Percentiles rank a stretch among this genome's conserved stretches.
These are phyloP conservation scores for Seriola quinqueradiata DNA, from an alignment of 2,113 vertebrate genomes.

Conservation along the genomic window DNA sequence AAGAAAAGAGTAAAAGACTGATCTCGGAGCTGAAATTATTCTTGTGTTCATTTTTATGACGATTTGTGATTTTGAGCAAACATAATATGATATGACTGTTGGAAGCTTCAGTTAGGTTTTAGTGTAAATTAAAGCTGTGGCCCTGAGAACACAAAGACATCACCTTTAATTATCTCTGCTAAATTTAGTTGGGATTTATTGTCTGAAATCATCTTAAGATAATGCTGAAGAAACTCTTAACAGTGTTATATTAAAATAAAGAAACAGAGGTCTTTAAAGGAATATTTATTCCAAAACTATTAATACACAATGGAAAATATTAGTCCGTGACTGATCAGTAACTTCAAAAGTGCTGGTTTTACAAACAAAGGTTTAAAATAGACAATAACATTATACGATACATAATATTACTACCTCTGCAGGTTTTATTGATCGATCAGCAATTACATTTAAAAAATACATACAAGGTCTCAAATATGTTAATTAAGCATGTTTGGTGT, in stretches of 20 bases:
- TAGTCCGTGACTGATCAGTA: background rate
- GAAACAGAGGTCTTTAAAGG: background rate
- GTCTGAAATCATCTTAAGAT: background rate
- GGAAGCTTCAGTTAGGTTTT: constrained; percentile 11
- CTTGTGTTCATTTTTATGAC: constrained; percentile 61
- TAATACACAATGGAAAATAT: background rate
- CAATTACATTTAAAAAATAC: no score
- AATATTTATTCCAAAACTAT: background rate
- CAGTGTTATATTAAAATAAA: background rate
- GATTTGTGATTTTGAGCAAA: constrained; percentile 54
- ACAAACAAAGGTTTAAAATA: background rate
- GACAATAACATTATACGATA: background rate
- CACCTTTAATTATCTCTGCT: constrained; percentile 10
- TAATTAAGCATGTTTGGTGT: background rate
- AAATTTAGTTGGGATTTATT: background rate
- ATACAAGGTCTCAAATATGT: no score
- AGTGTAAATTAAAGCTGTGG: background rate
- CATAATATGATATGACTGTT: constrained; percentile 42
- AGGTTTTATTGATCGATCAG: background rate
- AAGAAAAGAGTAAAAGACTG: constrained; percentile 64
- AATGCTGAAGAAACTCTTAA: background rate
- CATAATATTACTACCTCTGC: background rate
- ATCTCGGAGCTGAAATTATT: constrained; percentile 53
- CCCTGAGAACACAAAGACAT: background rate
- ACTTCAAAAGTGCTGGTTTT: background rate